Evolutionary conservation across 2,797 vertebrate genomes (phyloP), one percentile per base, ranked within the genome.

Genomic region (Cryptoprocta ferox): DNA sequence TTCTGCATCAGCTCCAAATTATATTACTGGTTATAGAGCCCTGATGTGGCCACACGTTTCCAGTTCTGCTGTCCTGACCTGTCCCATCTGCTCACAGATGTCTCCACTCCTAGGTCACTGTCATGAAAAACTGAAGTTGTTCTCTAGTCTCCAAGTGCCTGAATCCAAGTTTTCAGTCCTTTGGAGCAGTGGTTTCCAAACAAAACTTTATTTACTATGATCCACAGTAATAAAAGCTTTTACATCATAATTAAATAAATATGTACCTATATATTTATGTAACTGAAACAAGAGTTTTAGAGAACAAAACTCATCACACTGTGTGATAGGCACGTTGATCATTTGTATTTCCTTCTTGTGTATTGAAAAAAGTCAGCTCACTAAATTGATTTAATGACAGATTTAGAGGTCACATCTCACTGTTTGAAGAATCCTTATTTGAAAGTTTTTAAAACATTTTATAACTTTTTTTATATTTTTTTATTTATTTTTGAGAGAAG

Each of bases 251-350:
- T 78, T 84, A 65, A 97, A 75, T 84, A 91, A 56, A 48, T 45
- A 65, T 14, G 32, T 66, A 75, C n/a, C 37, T 76, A 24, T 12
- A n/a, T 16, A 12, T 70, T 48, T 81, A 37, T 9, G 63, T 63
- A 94, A 86, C 24, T 75, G 68, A 93, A 93, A 81, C 45, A 68
- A 66, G 87, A 48, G 28, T 76, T 89, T 88, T 84, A 70, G 59
- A 30, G 28, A 56, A 59, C 6, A 71, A 86, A 91, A 39, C 59
- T 91, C 70, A 42, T 66, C 3, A 21, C 75, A 30, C 6, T 78
- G 45, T 73, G 12, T 80, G 18, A 61, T 48, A 48, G 15, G 15
- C 16, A 61, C 1, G 71, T 42, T 71, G 35, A 68, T 30, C 24
- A 86, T 91, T 85, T 84, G 39, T 70, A 63, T 50, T 73, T 4